Evolutionary conservation across 2,113 vertebrate genomes (phyloP).

Genomic region (Poecile atricapillus): DNA sequence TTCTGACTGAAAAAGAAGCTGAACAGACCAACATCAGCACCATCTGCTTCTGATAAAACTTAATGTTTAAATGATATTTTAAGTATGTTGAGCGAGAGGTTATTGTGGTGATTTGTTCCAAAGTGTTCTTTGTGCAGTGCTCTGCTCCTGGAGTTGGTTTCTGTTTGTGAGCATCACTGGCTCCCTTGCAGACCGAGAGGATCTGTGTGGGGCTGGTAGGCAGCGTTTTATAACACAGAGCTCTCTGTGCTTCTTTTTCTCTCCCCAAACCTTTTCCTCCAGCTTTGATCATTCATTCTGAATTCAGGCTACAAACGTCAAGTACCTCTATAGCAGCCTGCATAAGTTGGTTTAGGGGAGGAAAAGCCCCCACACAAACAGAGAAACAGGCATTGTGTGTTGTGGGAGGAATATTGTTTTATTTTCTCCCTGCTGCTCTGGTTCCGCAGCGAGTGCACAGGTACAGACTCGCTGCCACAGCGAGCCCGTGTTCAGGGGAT

Average conservation of each 20-base stretch:
- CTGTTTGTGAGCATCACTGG: not conserved
- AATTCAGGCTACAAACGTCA: not conserved
- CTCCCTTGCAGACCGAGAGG: not conserved
- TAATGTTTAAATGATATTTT: not conserved
- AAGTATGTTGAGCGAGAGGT: not conserved
- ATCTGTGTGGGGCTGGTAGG: not conserved
- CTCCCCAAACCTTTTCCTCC: not conserved
- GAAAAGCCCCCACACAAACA: rapidly evolving
- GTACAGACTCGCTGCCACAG: conserved; percentile 20
- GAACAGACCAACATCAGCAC: not conserved
- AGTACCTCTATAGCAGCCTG: not conserved
- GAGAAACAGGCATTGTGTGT: not conserved
- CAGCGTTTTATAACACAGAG: not conserved
- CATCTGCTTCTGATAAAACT: not conserved
- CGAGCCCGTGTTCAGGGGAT: not conserved
- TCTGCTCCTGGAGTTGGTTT: not conserved
- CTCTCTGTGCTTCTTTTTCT: not conserved
- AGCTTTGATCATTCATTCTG: not conserved
- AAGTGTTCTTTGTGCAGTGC: not conserved
- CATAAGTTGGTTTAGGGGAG: not conserved
- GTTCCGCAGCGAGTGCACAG: not conserved
- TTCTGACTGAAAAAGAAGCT: not conserved
- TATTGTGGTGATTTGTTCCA: not conserved
- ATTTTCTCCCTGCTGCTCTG: not conserved
- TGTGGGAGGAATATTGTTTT: not conserved